Base-by-base conservation (phyloP, 1,140 invertebrate species). In the Drosophila lowei region DNA sequence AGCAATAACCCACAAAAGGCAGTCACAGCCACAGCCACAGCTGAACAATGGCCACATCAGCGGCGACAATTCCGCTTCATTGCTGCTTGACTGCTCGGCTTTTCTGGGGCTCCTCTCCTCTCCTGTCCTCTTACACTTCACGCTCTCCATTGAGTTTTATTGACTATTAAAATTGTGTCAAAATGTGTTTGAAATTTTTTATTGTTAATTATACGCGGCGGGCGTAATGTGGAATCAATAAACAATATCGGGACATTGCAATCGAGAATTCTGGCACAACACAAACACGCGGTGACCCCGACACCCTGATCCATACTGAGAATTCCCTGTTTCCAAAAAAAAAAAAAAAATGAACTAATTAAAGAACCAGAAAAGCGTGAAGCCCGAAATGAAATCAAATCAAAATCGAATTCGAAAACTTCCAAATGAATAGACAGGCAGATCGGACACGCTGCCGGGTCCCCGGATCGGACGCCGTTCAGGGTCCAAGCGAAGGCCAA, bases 151-250 rank as follows among this genome's bases (percentile, higher is more conserved):
- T 60, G 44, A 28, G 52, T 70, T 85, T 85, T 86, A 86, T 85
- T 77, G 83, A 74, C 81, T 74, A 86, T 86, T 86, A 86, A 86
- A 86, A 86, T 88, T 86, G 81, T 86, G 81, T 86, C 81, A 86
- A 88, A 86, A 88, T 86, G 83, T 86, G 81, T 86, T 86, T 77
- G 77, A 81, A 86, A 86, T 88, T 77, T 86, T 86, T 74, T 80
- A 85, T 85, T 77, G 80, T 77, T 86, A 70, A 86, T 86, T 80
- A 80, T 73, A 54, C 49, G 64, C 57, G 63, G 34, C 66, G 67
- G 72, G 67, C 47, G 72, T 72, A 76, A 85, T 72, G 81, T 61
- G 72, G 57, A 80, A 71, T 64, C 79, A 83, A 83, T 83, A 81
- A 78, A 78, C 62, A 81, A 83, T 71, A 66, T 67, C 68, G 58